A percentile compares a stretch with the other conserved stretches of the same genome.
Evolutionary conservation across 2,113 vertebrate species (phyloP).

Genomic region (Orcinus orca): DNA sequence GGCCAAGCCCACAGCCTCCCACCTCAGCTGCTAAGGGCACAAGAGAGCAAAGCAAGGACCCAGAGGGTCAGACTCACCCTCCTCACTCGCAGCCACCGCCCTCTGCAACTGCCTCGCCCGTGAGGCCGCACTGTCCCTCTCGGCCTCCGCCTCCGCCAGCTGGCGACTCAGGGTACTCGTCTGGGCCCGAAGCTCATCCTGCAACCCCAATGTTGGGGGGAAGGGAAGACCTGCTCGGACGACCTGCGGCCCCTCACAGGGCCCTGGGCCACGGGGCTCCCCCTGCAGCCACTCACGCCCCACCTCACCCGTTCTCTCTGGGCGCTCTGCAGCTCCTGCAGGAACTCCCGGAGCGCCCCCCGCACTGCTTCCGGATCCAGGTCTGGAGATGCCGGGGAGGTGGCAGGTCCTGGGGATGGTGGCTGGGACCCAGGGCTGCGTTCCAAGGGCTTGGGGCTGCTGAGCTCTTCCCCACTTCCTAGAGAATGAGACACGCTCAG

Average conservation of each 20-base stretch:
- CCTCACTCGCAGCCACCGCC: conserved; percentile 86
- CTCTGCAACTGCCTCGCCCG: conserved; percentile 88
- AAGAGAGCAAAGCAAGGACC: neutral
- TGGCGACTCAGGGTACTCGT: conserved; percentile 76
- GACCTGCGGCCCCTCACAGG: neutral
- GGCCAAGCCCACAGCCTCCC: neutral
- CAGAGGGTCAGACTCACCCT: conserved; percentile 78
- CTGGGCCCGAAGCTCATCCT: conserved; percentile 90
- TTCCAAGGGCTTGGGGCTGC: conserved; percentile 81
- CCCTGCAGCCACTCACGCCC: neutral
- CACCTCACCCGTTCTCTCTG: conserved; percentile 89
- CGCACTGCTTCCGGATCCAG: conserved; percentile 89
- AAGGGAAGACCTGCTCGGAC: neutral
- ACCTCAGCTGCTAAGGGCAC: neutral
- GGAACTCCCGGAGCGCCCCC: conserved; percentile 89
- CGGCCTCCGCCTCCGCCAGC: conserved; percentile 85
- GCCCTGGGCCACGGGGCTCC: rapidly evolving
- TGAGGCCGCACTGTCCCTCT: conserved; percentile 81
- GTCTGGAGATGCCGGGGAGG: conserved; percentile 72
- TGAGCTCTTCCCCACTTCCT: conserved; percentile 55
- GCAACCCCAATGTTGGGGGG: rapidly evolving
- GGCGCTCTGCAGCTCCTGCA: conserved; percentile 89
- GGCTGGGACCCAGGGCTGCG: conserved; percentile 77
- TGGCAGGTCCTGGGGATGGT: conserved; percentile 82
- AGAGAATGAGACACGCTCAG: neutral